phyloP scores from a whole-genome alignment of 2,888 invertebrate species.

The Aricia artaxerxes region DNA sequence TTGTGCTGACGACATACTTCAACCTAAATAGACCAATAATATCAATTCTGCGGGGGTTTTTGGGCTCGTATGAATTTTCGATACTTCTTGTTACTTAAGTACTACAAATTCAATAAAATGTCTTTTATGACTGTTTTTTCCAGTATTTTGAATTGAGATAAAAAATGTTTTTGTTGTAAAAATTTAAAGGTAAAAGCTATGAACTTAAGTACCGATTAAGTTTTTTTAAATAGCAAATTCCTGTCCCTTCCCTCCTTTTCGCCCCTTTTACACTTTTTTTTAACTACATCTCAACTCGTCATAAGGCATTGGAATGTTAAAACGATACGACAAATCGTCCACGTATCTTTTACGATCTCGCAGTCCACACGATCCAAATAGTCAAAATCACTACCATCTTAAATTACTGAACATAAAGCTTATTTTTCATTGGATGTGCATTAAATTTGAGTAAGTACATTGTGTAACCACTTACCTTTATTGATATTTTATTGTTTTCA shows the following conservation, averaged over 20 bases:
- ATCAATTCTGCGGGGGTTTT: background rate
- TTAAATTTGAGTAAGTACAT: background rate
- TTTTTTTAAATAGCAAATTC: background rate
- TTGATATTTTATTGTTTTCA: slow-evolving; percentile 33
- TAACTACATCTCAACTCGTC: background rate
- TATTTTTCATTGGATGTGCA: too few relatives aligned
- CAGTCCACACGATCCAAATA: background rate
- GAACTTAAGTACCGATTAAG: too few relatives aligned
- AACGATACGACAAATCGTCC: background rate
- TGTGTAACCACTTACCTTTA: background rate
- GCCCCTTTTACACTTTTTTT: background rate
- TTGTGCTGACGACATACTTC: background rate
- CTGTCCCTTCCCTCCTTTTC: background rate
- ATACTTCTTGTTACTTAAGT: background rate
- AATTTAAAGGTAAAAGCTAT: too few relatives aligned
- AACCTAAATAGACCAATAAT: background rate
- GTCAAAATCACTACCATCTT: background rate
- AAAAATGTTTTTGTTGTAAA: background rate
- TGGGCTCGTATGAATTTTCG: background rate
- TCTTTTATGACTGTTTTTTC: background rate
- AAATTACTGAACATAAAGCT: background rate
- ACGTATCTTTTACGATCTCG: background rate
- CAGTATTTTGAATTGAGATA: background rate
- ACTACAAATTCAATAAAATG: background rate
- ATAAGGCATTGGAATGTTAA: background rate